A percentile compares a stretch with the other conserved stretches of the same genome.
phyloP scores from a whole-genome alignment of 2,888 invertebrate species.

The Caenorhabditis zanzibari region DNA sequence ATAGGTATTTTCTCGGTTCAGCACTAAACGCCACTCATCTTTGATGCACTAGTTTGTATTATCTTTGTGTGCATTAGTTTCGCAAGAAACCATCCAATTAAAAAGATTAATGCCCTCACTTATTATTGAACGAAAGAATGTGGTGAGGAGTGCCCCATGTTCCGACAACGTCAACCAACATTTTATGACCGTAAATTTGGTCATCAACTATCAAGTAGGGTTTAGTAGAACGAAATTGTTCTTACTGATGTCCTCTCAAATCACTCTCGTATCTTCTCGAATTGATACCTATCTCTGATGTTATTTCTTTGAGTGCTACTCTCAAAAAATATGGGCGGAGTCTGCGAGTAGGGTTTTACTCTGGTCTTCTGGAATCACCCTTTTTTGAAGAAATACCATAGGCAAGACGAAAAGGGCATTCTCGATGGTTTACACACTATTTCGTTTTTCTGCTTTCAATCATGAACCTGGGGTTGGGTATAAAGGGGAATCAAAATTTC shows the following conservation, averaged over 20 bases:
- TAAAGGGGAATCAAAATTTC: slow-evolving; percentile 10
- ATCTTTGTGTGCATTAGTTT: too few relatives aligned
- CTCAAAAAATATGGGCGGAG: slow-evolving; percentile 48
- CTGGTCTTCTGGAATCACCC: slow-evolving; percentile 51
- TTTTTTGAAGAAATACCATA: slow-evolving; percentile 37
- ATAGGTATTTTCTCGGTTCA: too few relatives aligned
- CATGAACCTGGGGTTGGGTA: slow-evolving; percentile 21
- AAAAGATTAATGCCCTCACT: too few relatives aligned
- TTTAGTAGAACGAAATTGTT: slow-evolving; percentile 62
- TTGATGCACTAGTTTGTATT: slow-evolving; percentile 39
- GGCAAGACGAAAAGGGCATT: slow-evolving; percentile 45
- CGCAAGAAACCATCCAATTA: too few relatives aligned
- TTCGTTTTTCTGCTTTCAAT: slow-evolving; percentile 34
- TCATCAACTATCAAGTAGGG: slow-evolving; percentile 20
- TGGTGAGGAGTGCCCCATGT: slow-evolving; percentile 14
- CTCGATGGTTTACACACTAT: slow-evolving; percentile 52
- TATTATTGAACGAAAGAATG: neutral
- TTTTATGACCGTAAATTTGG: neutral
- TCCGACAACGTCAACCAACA: slow-evolving; percentile 25
- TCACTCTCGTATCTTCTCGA: slow-evolving; percentile 49
- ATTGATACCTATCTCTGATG: slow-evolving; percentile 28
- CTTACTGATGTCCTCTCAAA: slow-evolving; percentile 27
- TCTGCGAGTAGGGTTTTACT: slow-evolving; percentile 49
- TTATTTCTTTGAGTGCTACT: slow-evolving; percentile 19
- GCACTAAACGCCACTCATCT: too few relatives aligned